Conservation (phyloP, 2,797 vertebrate genomes). For the Cetoscarus ocellatus region DNA sequence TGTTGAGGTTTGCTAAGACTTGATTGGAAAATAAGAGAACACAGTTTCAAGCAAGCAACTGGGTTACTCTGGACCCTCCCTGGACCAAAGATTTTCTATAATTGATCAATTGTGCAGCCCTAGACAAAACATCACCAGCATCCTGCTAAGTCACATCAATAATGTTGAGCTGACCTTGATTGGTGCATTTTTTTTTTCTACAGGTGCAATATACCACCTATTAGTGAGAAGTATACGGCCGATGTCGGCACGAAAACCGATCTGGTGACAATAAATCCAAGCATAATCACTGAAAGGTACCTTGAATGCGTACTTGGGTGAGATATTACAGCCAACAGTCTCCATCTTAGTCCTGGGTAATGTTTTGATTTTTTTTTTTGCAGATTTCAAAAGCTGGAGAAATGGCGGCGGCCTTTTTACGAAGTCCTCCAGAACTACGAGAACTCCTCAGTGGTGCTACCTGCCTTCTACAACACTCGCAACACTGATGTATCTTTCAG, state of each 20-base stretch:
- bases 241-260: conserved; percentile 98
- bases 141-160: neutral
- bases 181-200: conserved; percentile 39
- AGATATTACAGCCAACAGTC: neutral
- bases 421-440: conserved; percentile 93
- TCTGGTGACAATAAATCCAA: conserved; percentile 98
- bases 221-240: conserved; percentile 91
- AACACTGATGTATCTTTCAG: conserved; percentile 97
- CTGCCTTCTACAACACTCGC: conserved; percentile 97
- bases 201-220: conserved; percentile 98
- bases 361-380: conserved; percentile 5
- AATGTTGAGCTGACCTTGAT: conserved; percentile 1
- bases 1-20: too few relatives aligned
- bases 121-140: neutral
- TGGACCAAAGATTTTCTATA: neutral
- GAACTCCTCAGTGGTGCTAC: conserved; percentile 95
- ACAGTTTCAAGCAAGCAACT: too few relatives aligned
- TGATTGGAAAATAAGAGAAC: too few relatives aligned
- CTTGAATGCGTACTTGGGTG: neutral
- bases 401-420: conserved; percentile 97
- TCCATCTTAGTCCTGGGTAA: conserved; percentile 1
- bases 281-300: conserved; percentile 98
- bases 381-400: conserved; percentile 97
- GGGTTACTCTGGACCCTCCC: neutral
- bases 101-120: conserved; percentile 12